These are phyloP conservation scores for Silurus meridionalis DNA, from an alignment of 2,113 vertebrate genomes.

Conservation along the genomic window DNA sequence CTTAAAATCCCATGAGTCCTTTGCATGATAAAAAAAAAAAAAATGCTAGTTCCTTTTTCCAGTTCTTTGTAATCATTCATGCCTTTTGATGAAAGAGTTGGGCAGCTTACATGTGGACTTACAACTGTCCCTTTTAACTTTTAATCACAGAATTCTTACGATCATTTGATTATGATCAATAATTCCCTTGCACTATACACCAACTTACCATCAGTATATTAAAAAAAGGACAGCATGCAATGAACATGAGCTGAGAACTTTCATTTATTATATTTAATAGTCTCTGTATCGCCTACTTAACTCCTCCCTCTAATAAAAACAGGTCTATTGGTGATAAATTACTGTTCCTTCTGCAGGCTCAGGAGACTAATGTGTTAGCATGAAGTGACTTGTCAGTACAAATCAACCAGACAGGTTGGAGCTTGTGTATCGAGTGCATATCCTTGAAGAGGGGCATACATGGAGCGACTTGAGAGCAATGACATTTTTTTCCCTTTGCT, in stretches of 20 bases:
- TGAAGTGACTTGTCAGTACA: slow-evolving; percentile 49
- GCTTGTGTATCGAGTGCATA: slow-evolving; percentile 38
- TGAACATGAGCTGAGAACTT: not conserved
- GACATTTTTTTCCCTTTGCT: not conserved
- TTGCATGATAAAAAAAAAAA: not conserved
- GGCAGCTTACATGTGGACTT: slow-evolving; percentile 33
- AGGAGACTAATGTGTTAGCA: slow-evolving; percentile 50
- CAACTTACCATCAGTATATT: slow-evolving; percentile 25
- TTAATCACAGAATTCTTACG: slow-evolving; percentile 64
- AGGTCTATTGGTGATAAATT: slow-evolving; percentile 43
- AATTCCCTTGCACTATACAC: slow-evolving; percentile 53
- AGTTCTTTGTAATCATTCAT: not conserved
- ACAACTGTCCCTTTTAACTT: slow-evolving; percentile 50
- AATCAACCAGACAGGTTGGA: slow-evolving; percentile 45
- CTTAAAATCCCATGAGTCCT: not conserved
- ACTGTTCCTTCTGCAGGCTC: slow-evolving; percentile 42
- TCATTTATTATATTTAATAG: slow-evolving; percentile 46
- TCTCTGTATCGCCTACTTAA: slow-evolving; percentile 40
- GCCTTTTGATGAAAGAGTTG: not conserved
- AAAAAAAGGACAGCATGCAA: slow-evolving; percentile 41
- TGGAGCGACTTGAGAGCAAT: not conserved
- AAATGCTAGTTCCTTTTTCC: not conserved
- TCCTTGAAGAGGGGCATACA: not conserved
- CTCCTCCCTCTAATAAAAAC: slow-evolving; percentile 47
- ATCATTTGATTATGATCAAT: slow-evolving; percentile 59